Evolutionary conservation across 2,113 vertebrate species (phyloP).

Genomic region (Ptychochromis oligacanthus): DNA sequence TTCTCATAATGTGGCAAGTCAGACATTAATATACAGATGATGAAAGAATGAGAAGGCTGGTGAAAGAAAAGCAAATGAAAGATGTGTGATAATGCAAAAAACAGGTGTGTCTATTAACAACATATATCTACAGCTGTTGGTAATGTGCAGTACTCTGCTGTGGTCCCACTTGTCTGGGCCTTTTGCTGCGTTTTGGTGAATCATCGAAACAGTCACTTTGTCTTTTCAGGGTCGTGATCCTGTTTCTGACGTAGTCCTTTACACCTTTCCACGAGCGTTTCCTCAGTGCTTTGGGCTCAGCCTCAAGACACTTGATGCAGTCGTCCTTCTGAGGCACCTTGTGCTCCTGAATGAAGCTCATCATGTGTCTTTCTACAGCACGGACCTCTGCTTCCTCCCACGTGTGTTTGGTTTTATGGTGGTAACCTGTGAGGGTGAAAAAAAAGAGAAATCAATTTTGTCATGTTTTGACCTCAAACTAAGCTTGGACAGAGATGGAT

Average conservation of each 20-base stretch:
- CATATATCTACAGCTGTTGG: conserved; percentile 1
- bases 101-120: background rate
- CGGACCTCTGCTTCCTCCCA: conserved; percentile 58
- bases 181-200: background rate
- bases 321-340: conserved; percentile 67
- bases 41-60: rapidly evolving
- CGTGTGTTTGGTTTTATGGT: conserved; percentile 28
- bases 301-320: conserved; percentile 59
- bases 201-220: background rate
- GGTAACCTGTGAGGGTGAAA: background rate
- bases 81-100: too few species aligned
- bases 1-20: background rate
- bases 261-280: conserved; percentile 67
- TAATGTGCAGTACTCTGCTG: background rate
- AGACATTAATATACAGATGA: background rate
- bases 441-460: background rate
- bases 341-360: conserved; percentile 54
- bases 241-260: conserved; percentile 69
- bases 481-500: too few species aligned
- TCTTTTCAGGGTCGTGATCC: conserved; percentile 62
- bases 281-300: conserved; percentile 48
- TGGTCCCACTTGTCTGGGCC: background rate
- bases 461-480: too few species aligned
- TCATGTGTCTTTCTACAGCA: conserved; percentile 71
- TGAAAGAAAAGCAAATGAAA: background rate